Base-by-base conservation (phyloP, 2,797 vertebrate genomes). In the Sebastes dallii region DNA sequence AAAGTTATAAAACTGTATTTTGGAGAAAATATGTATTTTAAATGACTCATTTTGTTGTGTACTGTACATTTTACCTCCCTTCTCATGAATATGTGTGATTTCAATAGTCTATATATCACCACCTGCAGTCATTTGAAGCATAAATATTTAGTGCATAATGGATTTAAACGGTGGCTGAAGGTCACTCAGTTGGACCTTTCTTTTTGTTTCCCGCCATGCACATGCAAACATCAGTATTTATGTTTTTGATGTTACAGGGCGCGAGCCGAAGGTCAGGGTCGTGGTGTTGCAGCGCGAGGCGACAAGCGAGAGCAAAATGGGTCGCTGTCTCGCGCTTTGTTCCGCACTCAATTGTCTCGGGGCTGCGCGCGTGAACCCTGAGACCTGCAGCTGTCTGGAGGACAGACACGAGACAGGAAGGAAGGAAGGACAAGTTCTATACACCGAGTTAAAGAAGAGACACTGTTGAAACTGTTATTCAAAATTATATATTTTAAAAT, bases 181-280 rank as follows among this genome's bases (percentile, higher is more conserved):
- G 71, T 79, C 59, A 80, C 34, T 24, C 5, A 36, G 34, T 36
- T 27, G 52, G 56, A 27, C n/a, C 56, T 52, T 67, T 9, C n/a
- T 30, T 24, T 52, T 32, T 18, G 64, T 76, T 76, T 54, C 65
- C 72, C 80, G 75, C 71, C 71, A 69, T 77, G 16, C 82, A 18
- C 76, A 71, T 46, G 75, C 80, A 80, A 84, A 91, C 89, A 83
- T 83, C 32, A 68, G 66, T 50, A 77, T 86, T 85, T 85, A 69
- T 90, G 90, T 88, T 80, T 34, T 72, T 65, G 86, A 80, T 85
- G 86, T 75, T 60, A 77, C 72, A 39, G 81, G 90, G 87, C 92
- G 89, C 87, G 89, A 86, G 93, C 77, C 88, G 89, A 75, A 91
- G 94, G 95, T 96, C 95, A 94, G 94, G 94, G 93, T 93, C 92